Conservation (phyloP, 2,797 vertebrate genomes). For the Prionace glauca region DNA sequence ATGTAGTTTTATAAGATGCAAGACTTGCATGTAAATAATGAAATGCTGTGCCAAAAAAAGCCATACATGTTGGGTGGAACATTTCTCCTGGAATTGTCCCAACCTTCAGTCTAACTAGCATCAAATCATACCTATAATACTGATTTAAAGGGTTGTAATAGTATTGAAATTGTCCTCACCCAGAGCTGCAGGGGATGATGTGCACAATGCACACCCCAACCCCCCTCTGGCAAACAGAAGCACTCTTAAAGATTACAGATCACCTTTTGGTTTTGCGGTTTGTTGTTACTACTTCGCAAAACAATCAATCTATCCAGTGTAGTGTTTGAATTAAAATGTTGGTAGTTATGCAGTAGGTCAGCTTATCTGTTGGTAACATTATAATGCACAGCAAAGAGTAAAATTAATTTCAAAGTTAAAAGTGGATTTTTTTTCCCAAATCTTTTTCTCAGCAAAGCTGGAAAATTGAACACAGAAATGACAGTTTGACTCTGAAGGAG, state of each 20-base stretch:
- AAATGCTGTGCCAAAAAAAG: slow-evolving; percentile 1
- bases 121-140: not conserved
- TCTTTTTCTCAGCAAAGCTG: not conserved
- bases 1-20: not conserved
- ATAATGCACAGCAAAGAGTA: not conserved
- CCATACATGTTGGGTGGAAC: not conserved
- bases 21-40: not conserved
- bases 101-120: not conserved
- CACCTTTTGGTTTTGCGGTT: not conserved
- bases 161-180: not conserved
- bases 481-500: not conserved
- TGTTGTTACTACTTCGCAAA: too few relatives aligned
- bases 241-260: not conserved
- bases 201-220: not conserved
- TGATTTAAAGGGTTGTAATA: not conserved
- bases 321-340: not conserved
- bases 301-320: not conserved
- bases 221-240: too few relatives aligned
- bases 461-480: not conserved
- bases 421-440: not conserved
- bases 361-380: not conserved
- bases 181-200: too few relatives aligned
- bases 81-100: not conserved
- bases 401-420: not conserved
- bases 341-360: not conserved